Conservation (phyloP, 2,888 invertebrate genomes). For the Lomographa bimaculata region DNA sequence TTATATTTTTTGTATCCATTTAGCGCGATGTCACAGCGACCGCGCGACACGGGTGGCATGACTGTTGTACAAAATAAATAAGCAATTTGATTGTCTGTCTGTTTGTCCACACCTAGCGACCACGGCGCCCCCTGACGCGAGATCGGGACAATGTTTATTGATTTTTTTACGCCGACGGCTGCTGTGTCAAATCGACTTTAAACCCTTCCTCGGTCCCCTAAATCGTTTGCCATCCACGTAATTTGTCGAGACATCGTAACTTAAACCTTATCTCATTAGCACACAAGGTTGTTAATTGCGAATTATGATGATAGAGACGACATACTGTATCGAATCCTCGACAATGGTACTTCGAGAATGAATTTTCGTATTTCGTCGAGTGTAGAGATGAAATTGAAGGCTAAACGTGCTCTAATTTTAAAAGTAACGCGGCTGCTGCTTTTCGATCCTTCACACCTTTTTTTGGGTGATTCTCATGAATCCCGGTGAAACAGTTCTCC, state of each 20-base stretch:
- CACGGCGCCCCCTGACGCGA: slow-evolving; percentile 25
- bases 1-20: slow-evolving; percentile 28
- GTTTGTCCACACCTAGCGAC: slow-evolving; percentile 40
- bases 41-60: slow-evolving; percentile 31
- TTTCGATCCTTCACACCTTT: slow-evolving; percentile 37
- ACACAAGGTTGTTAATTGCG: slow-evolving; percentile 8
- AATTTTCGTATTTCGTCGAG: slow-evolving; percentile 1
- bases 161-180: slow-evolving; percentile 34
- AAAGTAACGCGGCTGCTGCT: slow-evolving; percentile 35
- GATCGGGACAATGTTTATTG: slow-evolving; percentile 39
- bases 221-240: slow-evolving; percentile 16
- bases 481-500: slow-evolving; percentile 29
- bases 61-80: slow-evolving; percentile 41
- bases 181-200: slow-evolving; percentile 42
- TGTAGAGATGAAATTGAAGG: slow-evolving; percentile 34
- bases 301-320: neutral
- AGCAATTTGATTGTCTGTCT: slow-evolving; percentile 40
- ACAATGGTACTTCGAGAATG: slow-evolving; percentile 12
- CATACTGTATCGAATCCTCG: slow-evolving; percentile 16
- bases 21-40: slow-evolving; percentile 24
- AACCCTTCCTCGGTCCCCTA: slow-evolving; percentile 36
- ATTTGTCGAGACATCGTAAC: slow-evolving; percentile 7
- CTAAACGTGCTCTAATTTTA: slow-evolving; percentile 44
- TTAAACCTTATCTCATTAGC: slow-evolving; percentile 13
- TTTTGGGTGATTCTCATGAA: slow-evolving; percentile 35